Base-by-base conservation (phyloP, 2,113 vertebrate genomes). In the Lates calcarifer region DNA sequence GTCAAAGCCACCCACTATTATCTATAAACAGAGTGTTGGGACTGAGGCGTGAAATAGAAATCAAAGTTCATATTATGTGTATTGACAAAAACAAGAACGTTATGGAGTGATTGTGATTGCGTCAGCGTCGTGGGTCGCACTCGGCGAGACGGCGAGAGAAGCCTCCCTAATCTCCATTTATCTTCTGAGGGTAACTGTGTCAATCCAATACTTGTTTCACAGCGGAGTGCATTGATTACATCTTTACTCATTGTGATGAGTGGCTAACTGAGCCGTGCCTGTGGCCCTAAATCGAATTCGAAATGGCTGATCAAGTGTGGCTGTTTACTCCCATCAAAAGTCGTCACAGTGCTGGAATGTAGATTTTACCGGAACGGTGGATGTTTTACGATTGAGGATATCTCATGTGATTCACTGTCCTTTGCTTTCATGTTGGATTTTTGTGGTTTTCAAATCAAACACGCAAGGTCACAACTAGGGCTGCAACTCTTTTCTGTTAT, bases 191-290 rank as follows among this genome's bases (percentile, higher is more conserved):
- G 87, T 82, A 89, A 87, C 80, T 90, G 90, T 92, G 91, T 91
- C 90, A 92, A 90, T 93, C 85, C 86, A 79, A 91, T 94, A 82
- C 69, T 90, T 86, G 84, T 87, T 87, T 81, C 81, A 73, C 89
- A 85, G 88, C 66, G 29, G 81, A 84, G 84, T 62, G 77, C 87
- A 91, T 94, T 86, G 89, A 92, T 92, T 91, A 86, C 86, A 91
- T 92, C 81, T 85, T 84, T 84, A 84, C 82, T 84, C 84, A 77
- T 82, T 92, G 94, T 92, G 93, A 92, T 94, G 95, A 94, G 95
- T 93, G 94, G 96, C 96, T 96, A 95, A 94, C 96, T 94, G 83
- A 78, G 87, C 80, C 53, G 31, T 15, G 77, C 85, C 84, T 67
- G 67, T 39, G 78, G 78, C 74, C 74, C 81, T 76, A 41, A 88